These are phyloP conservation scores for Lasioglossum oenotherae DNA, from an alignment of 2,888 invertebrate genomes.

Conservation along the genomic window DNA sequence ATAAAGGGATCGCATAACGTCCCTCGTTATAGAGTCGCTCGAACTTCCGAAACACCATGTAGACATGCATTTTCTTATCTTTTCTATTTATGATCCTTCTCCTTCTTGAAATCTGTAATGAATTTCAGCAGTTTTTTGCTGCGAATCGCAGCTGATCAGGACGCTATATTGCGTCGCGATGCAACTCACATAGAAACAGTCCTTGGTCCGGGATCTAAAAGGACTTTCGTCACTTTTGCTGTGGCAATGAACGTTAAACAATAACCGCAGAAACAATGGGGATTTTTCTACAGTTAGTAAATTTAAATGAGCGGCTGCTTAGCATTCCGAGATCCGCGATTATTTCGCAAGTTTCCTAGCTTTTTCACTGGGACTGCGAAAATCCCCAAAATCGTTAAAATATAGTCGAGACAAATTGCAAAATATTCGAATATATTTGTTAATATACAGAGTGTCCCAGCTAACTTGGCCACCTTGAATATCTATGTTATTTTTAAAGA, in stretches of 20 bases:
- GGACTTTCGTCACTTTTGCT: conserved; percentile 48
- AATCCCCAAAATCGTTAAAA: not conserved
- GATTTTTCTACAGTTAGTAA: conserved; percentile 44
- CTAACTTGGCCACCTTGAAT: too few relatives aligned
- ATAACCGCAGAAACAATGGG: conserved; percentile 47
- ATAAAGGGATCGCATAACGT: conserved; percentile 5
- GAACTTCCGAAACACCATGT: not conserved
- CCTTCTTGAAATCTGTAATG: not conserved
- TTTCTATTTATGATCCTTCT: not conserved
- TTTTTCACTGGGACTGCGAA: not conserved
- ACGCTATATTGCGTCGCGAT: not conserved
- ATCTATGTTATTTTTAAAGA: too few relatives aligned
- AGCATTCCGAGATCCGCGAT: conserved; percentile 36
- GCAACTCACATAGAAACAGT: conserved; percentile 36
- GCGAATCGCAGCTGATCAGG: not conserved
- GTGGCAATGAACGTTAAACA: conserved; percentile 51
- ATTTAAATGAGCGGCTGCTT: conserved; percentile 46
- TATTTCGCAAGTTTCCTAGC: conserved; percentile 33
- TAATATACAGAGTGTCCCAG: not conserved
- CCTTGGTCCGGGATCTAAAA: conserved; percentile 29
- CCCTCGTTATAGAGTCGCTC: not conserved
- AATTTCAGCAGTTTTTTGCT: not conserved
- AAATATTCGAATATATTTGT: not conserved
- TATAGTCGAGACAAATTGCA: not conserved
- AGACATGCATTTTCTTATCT: not conserved